phyloP scores from a whole-genome alignment of 1,140 invertebrate genomes.

The Mamestra configurata region DNA sequence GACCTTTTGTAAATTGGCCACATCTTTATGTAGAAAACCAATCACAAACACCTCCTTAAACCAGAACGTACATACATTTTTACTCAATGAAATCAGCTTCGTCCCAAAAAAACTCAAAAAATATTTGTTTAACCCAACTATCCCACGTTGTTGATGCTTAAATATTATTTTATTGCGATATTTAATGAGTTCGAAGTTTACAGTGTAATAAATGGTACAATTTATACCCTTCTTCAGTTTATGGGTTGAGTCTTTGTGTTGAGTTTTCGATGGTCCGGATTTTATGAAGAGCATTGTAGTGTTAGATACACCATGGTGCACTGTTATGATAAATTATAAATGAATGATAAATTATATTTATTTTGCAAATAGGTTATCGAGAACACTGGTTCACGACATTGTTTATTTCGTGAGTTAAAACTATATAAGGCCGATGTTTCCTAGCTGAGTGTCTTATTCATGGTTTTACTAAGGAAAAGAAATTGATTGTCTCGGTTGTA shows the following conservation, averaged over 20 bases:
- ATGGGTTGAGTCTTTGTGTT: constrained; percentile 53
- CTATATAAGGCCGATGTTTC: too few relatives aligned
- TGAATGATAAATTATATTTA: too few relatives aligned
- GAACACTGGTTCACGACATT: too few relatives aligned
- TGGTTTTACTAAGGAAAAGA: too few relatives aligned
- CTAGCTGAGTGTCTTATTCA: too few relatives aligned
- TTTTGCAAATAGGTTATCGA: too few relatives aligned
- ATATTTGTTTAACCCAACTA: constrained; percentile 48
- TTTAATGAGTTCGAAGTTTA: constrained; percentile 57
- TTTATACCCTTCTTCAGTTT: constrained; percentile 51
- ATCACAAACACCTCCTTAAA: too few relatives aligned
- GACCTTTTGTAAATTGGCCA: too few relatives aligned
- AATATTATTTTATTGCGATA: constrained; percentile 55
- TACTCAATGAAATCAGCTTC: not conserved
- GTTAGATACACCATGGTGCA: constrained; percentile 36
- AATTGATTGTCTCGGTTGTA: too few relatives aligned
- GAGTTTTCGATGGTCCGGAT: constrained; percentile 32
- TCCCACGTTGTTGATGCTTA: constrained; percentile 45
- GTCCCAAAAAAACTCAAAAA: not conserved
- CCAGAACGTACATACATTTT: not conserved
- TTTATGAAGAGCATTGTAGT: constrained; percentile 13
- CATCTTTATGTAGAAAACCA: too few relatives aligned
- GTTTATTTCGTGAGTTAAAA: too few relatives aligned
- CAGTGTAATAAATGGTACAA: constrained; percentile 50
- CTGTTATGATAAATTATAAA: too few relatives aligned